Evolutionary conservation across 1,140 invertebrate genomes (phyloP).

Genomic region (Drosophila lacertosa): DNA sequence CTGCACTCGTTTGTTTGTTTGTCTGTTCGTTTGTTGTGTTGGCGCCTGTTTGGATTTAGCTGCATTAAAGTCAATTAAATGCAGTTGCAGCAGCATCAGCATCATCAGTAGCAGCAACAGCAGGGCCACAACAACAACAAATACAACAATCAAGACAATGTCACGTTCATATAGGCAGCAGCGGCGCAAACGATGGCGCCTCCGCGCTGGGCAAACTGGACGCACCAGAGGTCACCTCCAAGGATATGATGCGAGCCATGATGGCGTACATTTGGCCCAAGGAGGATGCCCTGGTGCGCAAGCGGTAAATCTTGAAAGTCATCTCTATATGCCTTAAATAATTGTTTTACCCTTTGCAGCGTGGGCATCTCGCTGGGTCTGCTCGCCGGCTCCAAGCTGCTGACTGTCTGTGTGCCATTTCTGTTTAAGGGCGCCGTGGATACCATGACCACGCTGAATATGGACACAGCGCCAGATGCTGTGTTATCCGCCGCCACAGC

Average conservation of each 20-base stretch:
- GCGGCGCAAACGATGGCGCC: constrained; percentile 87
- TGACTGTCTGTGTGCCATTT: constrained; percentile 98
- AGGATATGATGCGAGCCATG: constrained; percentile 95
- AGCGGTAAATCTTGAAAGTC: constrained; percentile 47
- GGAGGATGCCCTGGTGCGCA: constrained; percentile 84
- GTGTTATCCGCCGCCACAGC: constrained; percentile 90
- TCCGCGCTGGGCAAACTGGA: constrained; percentile 86
- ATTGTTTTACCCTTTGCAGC: constrained; percentile 80
- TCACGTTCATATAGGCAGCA: constrained; percentile 94
- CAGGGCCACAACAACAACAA: constrained; percentile 60
- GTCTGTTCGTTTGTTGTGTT: constrained; percentile 81
- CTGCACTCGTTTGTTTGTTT: constrained; percentile 61
- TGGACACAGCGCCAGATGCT: constrained; percentile 90
- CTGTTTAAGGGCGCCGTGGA: constrained; percentile 98
- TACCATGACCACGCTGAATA: constrained; percentile 91
- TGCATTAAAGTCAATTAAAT: constrained; percentile 81
- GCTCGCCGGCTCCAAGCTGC: constrained; percentile 91
- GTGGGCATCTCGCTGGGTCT: constrained; percentile 94
- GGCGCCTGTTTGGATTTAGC: constrained; percentile 80
- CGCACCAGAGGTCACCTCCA: constrained; percentile 87
- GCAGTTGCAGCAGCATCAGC: constrained; percentile 57
- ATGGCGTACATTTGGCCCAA: constrained; percentile 97
- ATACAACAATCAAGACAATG: constrained; percentile 87
- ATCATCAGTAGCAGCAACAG: constrained; percentile 35
- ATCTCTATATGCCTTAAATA: background rate